Evolutionary conservation across 2,888 invertebrate genomes (phyloP), one percentile per base, ranked within the genome.

Genomic region (Tachina lurida): DNA sequence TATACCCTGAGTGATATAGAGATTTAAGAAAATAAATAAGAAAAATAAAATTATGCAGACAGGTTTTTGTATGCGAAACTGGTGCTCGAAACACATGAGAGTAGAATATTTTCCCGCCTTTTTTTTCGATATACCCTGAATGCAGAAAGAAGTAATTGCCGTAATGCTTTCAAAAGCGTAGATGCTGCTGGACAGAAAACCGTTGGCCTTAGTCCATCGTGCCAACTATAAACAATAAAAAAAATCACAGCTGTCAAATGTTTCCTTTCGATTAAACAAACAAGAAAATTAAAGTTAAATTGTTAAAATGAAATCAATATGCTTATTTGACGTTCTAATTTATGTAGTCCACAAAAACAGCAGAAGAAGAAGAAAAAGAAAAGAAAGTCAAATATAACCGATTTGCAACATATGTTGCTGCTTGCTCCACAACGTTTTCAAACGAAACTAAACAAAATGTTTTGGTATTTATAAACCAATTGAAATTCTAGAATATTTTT

Each of bases 341-440:
- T 54, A 52, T 75, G 19, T 10, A 45, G 22, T 60, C 22, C 73
- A 47, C 41, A 17, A 77, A 49, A 45, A 17, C 31, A 7, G 31
- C 5, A 31, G 31, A 31, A 31, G 1, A 31, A 31, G 7, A n/a
- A 47, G 4, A 43, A 68, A 45, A 43, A 60, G 9, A 62, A 58
- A 31, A 31, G 13, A 41, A 17, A 43, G 17, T n/a, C 15, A 31
- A 60, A 52, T 31, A 17, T 10, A 49, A 7, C 56, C 56, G 65
- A 75, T 58, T 71, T 31, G 60, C 81, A 82, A 85, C 85, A 85
- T 56, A 71, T 85, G 81, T 78, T 78, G 47, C 58, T 45, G 56
- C 19, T 62, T 45, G 63, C 65, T 10, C 2, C 58, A 31, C 13
- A 62, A 77, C 75, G 84, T 68, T 68, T 39, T 56, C 39, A 49